phyloP scores from a whole-genome alignment of 2,888 invertebrate species.

The Chironomus riparius region DNA sequence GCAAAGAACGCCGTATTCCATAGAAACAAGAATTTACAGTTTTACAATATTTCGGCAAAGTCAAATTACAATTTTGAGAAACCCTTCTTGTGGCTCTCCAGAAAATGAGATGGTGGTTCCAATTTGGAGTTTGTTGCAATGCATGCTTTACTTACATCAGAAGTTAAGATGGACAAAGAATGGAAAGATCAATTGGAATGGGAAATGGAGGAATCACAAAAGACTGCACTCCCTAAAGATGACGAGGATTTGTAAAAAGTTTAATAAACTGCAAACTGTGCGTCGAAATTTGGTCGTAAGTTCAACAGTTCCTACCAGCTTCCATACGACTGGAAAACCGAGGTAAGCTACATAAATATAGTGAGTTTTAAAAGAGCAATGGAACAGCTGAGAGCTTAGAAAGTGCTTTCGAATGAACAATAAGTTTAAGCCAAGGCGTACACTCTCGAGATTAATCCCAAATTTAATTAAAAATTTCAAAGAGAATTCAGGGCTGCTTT shows the following conservation, averaged over 20 bases:
- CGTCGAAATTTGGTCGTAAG: too few relatives aligned
- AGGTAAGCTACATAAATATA: too few relatives aligned
- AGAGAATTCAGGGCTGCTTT: too few relatives aligned
- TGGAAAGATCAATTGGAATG: constrained; percentile 95
- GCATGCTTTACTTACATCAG: constrained; percentile 97
- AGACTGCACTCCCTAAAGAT: constrained; percentile 93
- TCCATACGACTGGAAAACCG: too few relatives aligned
- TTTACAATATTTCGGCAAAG: constrained; percentile 99
- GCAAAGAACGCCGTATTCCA: constrained; percentile 99
- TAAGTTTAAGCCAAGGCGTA: too few relatives aligned
- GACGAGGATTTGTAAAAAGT: constrained; percentile 86
- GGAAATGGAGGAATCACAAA: constrained; percentile 93
- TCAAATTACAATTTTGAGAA: constrained; percentile 99
- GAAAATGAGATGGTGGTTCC: constrained; percentile 97
- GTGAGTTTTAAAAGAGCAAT: too few relatives aligned
- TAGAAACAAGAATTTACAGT: constrained; percentile 98
- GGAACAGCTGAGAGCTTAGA: too few relatives aligned
- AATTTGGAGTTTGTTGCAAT: constrained; percentile 98
- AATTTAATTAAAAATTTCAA: too few relatives aligned
- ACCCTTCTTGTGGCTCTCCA: constrained; percentile 97
- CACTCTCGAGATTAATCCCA: too few relatives aligned
- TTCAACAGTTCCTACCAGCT: too few relatives aligned
- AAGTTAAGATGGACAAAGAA: constrained; percentile 96
- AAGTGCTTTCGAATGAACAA: too few relatives aligned
- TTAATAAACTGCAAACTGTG: too few relatives aligned